A percentile compares a stretch with the other conserved stretches of the same genome.
Evolutionary conservation across 1,140 invertebrate species (phyloP).

Genomic region (Cephus cinctus): DNA sequence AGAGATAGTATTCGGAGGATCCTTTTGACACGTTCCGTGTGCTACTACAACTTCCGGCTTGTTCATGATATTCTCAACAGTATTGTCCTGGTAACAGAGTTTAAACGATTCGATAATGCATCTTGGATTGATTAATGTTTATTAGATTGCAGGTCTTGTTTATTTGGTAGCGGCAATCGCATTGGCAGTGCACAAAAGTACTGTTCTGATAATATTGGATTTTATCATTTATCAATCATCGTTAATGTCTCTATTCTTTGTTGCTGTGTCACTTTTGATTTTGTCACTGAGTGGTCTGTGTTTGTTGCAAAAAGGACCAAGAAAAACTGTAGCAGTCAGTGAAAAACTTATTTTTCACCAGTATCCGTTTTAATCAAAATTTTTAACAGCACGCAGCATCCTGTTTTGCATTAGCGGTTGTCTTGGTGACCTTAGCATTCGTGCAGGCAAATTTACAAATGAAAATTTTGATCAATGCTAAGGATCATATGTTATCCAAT

Average conservation of each 20-base stretch:
- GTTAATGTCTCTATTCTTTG: neutral
- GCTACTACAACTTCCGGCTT: constrained; percentile 16
- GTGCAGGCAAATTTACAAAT: constrained; percentile 10
- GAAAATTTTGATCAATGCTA: neutral
- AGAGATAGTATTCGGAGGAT: neutral
- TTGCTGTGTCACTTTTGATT: constrained; percentile 9
- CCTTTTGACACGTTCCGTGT: neutral
- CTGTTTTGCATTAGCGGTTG: constrained; percentile 3
- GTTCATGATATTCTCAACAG: constrained; percentile 16
- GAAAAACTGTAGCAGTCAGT: constrained; percentile 9
- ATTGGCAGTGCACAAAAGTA: constrained; percentile 7
- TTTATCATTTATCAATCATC: constrained; percentile 3
- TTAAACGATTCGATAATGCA: neutral
- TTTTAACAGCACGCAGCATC: constrained; percentile 11
- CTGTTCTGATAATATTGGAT: constrained; percentile 4
- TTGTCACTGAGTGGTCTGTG: constrained; percentile 6
- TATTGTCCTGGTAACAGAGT: constrained; percentile 10
- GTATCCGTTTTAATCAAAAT: neutral
- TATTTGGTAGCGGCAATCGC: constrained; percentile 8
- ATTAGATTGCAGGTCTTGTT: constrained; percentile 11
- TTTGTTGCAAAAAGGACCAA: constrained; percentile 1
- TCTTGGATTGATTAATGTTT: neutral
- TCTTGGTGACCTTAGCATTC: constrained; percentile 10
- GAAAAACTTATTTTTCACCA: neutral
- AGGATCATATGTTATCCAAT: constrained; percentile 8